These are phyloP conservation scores for Pseudorasbora parva DNA, from an alignment of 2,113 vertebrate genomes.

Conservation along the genomic window DNA sequence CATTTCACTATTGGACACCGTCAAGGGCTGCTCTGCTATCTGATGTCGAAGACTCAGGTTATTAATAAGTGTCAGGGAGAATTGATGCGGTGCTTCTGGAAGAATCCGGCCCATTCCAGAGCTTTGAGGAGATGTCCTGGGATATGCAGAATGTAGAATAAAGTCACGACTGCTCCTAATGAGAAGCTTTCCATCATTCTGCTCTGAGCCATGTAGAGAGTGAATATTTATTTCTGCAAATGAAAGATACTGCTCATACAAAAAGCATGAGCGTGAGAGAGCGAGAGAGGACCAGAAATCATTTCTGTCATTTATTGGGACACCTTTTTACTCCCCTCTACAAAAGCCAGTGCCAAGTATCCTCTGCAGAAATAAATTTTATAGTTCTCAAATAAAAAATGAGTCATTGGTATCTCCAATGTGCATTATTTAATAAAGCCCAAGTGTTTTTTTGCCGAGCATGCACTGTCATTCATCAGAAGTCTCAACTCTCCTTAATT, in stretches of 20 bases:
- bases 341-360: conserved; percentile 56
- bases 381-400: conserved; percentile 75
- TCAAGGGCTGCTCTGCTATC: conserved; percentile 55
- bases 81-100: conserved; percentile 45
- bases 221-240: conserved; percentile 48
- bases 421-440: conserved; percentile 24
- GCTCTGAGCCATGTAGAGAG: not conserved
- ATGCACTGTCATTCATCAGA: conserved; percentile 57
- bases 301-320: conserved; percentile 72
- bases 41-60: conserved; percentile 47
- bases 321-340: conserved; percentile 56
- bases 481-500: conserved; percentile 65
- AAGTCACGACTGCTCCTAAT: conserved; percentile 13
- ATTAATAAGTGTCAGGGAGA: conserved; percentile 53
- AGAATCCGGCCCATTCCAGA: conserved; percentile 15
- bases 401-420: conserved; percentile 62
- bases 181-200: conserved; percentile 49
- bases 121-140: conserved; percentile 33
- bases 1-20: conserved; percentile 56
- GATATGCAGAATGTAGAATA: conserved; percentile 25
- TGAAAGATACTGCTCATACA: conserved; percentile 26
- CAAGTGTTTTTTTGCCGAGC: conserved; percentile 64
- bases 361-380: conserved; percentile 69
- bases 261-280: conserved; percentile 43
- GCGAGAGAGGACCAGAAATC: conserved; percentile 63